phyloP scores from a whole-genome alignment of 2,888 invertebrate genomes.

The Ectropis crepuscularia region DNA sequence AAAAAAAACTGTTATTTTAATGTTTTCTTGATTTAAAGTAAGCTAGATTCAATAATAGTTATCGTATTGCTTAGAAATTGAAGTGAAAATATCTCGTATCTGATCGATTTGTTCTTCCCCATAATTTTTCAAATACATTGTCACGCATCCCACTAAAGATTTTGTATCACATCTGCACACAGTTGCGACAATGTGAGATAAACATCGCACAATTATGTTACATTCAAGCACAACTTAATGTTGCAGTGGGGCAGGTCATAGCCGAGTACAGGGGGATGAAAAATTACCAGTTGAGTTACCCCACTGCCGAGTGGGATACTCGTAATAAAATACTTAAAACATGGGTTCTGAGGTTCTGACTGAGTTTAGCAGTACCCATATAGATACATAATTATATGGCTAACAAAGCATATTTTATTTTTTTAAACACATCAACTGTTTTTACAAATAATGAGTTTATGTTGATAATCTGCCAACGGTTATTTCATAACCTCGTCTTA shows the following conservation, averaged over 20 bases:
- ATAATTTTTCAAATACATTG: not conserved
- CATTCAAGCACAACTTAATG: constrained; percentile 39
- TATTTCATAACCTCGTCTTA: too few relatives aligned
- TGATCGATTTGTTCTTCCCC: not conserved
- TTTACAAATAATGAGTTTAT: too few relatives aligned
- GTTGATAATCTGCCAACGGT: too few relatives aligned
- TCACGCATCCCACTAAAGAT: not conserved
- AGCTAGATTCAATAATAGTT: too few relatives aligned
- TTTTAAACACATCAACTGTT: not conserved
- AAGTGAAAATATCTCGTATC: too few relatives aligned
- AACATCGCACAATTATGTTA: constrained; percentile 46
- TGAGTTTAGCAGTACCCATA: not conserved
- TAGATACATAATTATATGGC: too few relatives aligned
- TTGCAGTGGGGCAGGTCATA: constrained; percentile 37
- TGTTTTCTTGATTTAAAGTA: too few relatives aligned
- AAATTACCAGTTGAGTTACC: not conserved
- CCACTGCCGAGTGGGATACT: too few relatives aligned
- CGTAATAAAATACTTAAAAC: not conserved
- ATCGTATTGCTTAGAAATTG: too few relatives aligned
- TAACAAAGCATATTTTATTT: not conserved
- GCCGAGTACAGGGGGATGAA: constrained; percentile 27
- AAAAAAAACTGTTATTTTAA: too few relatives aligned
- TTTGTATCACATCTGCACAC: constrained; percentile 26
- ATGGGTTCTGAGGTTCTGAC: not conserved
- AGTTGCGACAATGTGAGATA: constrained; percentile 32